Conservation (phyloP, 2,113 vertebrate species). For the Lophura nycthemera region DNA sequence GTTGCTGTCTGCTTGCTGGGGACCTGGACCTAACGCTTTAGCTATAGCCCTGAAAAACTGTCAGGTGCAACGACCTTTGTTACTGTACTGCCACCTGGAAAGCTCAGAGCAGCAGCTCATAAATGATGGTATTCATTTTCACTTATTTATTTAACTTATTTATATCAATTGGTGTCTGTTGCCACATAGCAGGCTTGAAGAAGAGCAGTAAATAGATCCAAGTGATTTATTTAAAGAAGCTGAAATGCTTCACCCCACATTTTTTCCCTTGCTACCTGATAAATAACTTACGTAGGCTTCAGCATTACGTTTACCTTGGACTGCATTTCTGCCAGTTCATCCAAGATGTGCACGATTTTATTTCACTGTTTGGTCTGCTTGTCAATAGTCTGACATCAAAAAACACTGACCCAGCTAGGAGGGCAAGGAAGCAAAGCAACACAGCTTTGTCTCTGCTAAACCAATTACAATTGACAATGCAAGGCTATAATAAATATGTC, state of each 20-base stretch:
- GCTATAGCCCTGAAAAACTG: not conserved
- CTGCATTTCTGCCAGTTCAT: constrained; percentile 40
- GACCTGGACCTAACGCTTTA: not conserved
- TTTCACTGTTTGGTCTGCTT: constrained; percentile 31
- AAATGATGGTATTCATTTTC: not conserved
- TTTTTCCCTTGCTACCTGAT: constrained; percentile 18
- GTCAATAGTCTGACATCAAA: constrained; percentile 58
- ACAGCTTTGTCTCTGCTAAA: constrained; percentile 60
- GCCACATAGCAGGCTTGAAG: not conserved
- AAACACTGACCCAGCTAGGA: constrained; percentile 36
- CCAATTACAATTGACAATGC: constrained; percentile 59
- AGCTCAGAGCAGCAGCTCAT: not conserved
- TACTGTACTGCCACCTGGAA: not conserved
- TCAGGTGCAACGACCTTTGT: not conserved
- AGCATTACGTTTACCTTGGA: constrained; percentile 6
- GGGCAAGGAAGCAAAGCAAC: constrained; percentile 51
- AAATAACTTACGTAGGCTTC: not conserved
- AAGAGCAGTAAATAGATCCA: not conserved
- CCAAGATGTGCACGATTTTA: constrained; percentile 23
- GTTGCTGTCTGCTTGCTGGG: not conserved
- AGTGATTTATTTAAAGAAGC: constrained; percentile 17
- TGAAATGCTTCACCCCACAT: not conserved
- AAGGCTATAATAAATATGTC: constrained; percentile 65
- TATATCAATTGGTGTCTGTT: not conserved
- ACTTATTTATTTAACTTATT: not conserved